Evolutionary conservation across 2,797 vertebrate species (phyloP).

Genomic region (Syngnathus acus): DNA sequence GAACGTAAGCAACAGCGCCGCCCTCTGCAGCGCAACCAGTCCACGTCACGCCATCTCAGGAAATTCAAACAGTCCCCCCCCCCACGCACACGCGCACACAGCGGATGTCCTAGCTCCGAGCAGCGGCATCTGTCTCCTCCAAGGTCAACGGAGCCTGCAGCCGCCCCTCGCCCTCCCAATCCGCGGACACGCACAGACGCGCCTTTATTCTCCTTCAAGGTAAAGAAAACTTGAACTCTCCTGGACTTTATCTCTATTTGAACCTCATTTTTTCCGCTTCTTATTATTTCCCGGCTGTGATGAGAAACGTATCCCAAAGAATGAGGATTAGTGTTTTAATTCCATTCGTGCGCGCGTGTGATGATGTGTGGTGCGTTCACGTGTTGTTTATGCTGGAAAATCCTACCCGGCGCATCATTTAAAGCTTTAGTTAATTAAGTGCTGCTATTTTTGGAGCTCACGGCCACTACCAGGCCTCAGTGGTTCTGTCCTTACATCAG

Average conservation of each 20-base stretch:
- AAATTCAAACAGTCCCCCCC: constrained; percentile 36
- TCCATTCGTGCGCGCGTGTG: constrained; percentile 5
- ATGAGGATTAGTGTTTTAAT: neutral
- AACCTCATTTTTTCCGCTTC: constrained; percentile 8
- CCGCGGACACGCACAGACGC: constrained; percentile 8
- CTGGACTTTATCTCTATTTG: neutral
- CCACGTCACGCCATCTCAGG: constrained; percentile 38
- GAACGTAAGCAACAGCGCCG: constrained; percentile 34
- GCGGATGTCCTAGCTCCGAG: neutral
- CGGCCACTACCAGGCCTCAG: constrained; percentile 17
- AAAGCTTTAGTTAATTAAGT: neutral
- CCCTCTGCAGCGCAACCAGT: constrained; percentile 33
- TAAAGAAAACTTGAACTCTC: constrained; percentile 19
- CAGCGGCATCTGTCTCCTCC: constrained; percentile 35
- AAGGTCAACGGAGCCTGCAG: constrained; percentile 47
- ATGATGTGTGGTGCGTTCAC: neutral
- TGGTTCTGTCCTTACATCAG: constrained; percentile 44
- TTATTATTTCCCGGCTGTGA: too few relatives aligned
- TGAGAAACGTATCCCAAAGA: neutral
- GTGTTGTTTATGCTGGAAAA: constrained; percentile 12
- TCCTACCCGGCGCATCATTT: neutral
- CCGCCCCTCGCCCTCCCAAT: neutral
- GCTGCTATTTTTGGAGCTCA: neutral
- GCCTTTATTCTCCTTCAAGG: constrained; percentile 24
- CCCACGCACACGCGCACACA: constrained; percentile 5